Evolutionary conservation across 2,113 vertebrate species (phyloP).

Genomic region (Connochaetes taurinus): DNA sequence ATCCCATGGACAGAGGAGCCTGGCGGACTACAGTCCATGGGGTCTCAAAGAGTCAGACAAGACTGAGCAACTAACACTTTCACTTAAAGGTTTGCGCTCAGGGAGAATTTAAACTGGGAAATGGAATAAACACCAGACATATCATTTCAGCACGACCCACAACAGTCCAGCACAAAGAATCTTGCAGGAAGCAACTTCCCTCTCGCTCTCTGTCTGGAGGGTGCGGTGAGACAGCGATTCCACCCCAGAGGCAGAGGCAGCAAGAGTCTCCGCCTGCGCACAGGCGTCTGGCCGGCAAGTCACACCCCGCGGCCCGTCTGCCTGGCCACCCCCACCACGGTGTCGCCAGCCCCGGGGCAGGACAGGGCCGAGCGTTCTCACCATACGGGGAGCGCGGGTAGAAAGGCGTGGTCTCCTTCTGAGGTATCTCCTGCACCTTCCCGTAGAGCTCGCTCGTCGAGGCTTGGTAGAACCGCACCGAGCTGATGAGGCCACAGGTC

Average conservation of each 20-base stretch:
- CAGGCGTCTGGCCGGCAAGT: slow-evolving; percentile 69
- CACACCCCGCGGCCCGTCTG: slow-evolving; percentile 63
- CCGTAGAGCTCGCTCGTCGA: slow-evolving; percentile 98
- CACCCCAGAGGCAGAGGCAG: slow-evolving; percentile 60
- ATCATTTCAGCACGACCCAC: slow-evolving; percentile 71
- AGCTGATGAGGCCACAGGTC: slow-evolving; percentile 93
- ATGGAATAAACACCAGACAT: slow-evolving; percentile 77
- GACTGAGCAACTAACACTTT: background rate
- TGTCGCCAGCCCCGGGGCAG: slow-evolving; percentile 77
- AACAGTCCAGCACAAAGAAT: slow-evolving; percentile 58
- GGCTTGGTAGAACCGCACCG: slow-evolving; percentile 96
- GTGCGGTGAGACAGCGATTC: slow-evolving; percentile 64
- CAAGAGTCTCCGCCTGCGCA: slow-evolving; percentile 57
- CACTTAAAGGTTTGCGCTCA: background rate
- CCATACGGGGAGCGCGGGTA: slow-evolving; percentile 99
- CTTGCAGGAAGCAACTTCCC: background rate
- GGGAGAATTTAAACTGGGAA: slow-evolving; percentile 69
- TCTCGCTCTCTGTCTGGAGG: slow-evolving; percentile 14
- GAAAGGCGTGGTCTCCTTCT: slow-evolving; percentile 97
- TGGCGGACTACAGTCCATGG: accelerated
- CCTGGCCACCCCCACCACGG: slow-evolving; percentile 58
- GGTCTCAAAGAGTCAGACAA: background rate
- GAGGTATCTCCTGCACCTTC: slow-evolving; percentile 98
- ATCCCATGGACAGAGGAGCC: background rate
- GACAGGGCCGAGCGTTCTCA: slow-evolving; percentile 70